Evolutionary conservation across 2,797 vertebrate genomes (phyloP).

Genomic region (Phylloscopus collybita): DNA sequence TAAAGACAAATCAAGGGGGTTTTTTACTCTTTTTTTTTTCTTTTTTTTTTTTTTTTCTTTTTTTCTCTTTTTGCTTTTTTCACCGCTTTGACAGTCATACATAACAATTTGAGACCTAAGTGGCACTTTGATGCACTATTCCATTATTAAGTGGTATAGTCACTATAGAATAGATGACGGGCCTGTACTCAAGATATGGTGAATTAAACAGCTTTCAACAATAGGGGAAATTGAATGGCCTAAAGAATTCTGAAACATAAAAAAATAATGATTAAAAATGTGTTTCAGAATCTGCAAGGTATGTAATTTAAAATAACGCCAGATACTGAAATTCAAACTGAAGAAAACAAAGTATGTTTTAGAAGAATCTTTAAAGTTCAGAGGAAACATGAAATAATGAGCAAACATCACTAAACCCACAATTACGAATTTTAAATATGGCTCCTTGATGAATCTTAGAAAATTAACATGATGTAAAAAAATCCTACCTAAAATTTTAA

Average conservation of each 20-base stretch:
- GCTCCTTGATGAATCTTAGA: slow-evolving; percentile 2
- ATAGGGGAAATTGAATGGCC: slow-evolving; percentile 56
- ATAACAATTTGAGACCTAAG: slow-evolving; percentile 86
- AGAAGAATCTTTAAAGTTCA: slow-evolving; percentile 61
- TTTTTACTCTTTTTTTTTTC: slow-evolving; percentile 9
- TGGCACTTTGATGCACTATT: slow-evolving; percentile 84
- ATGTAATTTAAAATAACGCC: slow-evolving; percentile 78
- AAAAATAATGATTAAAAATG: slow-evolving; percentile 76
- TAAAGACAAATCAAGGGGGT: slow-evolving; percentile 82
- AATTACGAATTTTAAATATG: slow-evolving; percentile 63
- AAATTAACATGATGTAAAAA: background rate
- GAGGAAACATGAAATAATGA: slow-evolving; percentile 64
- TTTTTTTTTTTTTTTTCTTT: background rate
- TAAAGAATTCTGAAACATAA: slow-evolving; percentile 73
- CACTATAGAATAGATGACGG: slow-evolving; percentile 80
- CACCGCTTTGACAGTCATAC: slow-evolving; percentile 82
- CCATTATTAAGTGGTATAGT: slow-evolving; percentile 83
- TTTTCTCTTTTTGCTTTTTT: slow-evolving; percentile 64
- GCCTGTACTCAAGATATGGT: slow-evolving; percentile 71
- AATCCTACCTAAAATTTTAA: slow-evolving; percentile 7
- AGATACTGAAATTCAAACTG: slow-evolving; percentile 75
- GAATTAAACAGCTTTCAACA: slow-evolving; percentile 79
- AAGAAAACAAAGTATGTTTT: slow-evolving; percentile 75
- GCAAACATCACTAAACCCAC: slow-evolving; percentile 51
- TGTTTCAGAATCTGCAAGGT: slow-evolving; percentile 63